phyloP scores from a whole-genome alignment of 2,113 vertebrate species.

The Sminthopsis crassicaudata region DNA sequence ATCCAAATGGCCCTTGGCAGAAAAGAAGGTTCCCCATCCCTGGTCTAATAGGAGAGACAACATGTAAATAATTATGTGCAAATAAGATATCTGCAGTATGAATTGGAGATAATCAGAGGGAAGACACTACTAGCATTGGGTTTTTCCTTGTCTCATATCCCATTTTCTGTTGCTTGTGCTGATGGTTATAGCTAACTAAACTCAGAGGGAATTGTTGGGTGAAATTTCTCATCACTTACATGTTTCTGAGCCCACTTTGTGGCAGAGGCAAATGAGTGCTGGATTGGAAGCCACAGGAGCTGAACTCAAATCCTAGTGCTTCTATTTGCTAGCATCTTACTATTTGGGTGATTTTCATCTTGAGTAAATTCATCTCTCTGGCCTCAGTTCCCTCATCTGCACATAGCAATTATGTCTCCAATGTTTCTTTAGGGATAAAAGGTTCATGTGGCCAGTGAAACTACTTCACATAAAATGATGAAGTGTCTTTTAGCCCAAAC shows the following conservation, averaged over 20 bases:
- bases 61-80: not conserved
- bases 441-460: not conserved
- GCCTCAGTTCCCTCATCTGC: not conserved
- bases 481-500: not conserved
- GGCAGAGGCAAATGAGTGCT: not conserved
- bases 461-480: not conserved
- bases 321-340: not conserved
- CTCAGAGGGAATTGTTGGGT: not conserved
- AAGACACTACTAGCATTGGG: not conserved
- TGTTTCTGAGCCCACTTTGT: not conserved
- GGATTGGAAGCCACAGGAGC: not conserved
- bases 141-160: not conserved
- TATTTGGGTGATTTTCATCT: not conserved
- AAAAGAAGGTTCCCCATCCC: no score
- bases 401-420: not conserved
- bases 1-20: no score
- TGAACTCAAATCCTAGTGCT: not conserved
- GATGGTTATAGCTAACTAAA: not conserved
- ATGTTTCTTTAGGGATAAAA: not conserved
- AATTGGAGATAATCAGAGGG: not conserved
- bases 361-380: not conserved
- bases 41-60: not conserved
- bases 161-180: not conserved
- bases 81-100: not conserved
- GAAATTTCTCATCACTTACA: not conserved